Conservation (phyloP, 2,797 vertebrate species). For the Telmatherina bonti region DNA sequence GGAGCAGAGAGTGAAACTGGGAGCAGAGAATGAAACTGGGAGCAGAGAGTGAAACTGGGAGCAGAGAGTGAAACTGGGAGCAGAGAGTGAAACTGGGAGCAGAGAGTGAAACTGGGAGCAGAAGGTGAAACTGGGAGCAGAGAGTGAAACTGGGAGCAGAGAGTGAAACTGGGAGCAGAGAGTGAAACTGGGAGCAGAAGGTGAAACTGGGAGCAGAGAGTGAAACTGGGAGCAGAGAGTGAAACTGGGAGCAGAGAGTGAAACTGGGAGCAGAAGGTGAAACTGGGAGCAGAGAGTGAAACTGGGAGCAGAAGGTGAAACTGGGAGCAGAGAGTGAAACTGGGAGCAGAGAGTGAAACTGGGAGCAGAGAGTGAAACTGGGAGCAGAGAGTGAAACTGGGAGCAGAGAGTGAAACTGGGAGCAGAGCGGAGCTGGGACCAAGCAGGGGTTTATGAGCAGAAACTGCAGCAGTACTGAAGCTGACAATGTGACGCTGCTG, state of each 20-base stretch:
- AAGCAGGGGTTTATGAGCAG: conserved; percentile 17
- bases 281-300: no score
- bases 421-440: neutral
- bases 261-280: no score
- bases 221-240: no score
- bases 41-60: neutral
- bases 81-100: neutral
- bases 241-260: no score
- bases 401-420: neutral
- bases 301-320: no score
- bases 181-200: no score
- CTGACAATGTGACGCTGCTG: no score
- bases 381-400: no score
- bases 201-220: conserved; percentile 26
- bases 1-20: neutral
- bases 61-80: conserved; percentile 6
- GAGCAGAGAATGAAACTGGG: conserved; percentile 5
- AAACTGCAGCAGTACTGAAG: conserved; percentile 50
- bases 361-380: no score
- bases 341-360: no score
- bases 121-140: neutral
- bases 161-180: neutral
- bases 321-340: no score
- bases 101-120: conserved; percentile 7
- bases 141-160: conserved; percentile 9